These are phyloP conservation scores for Pseudopodoces humilis DNA, from an alignment of 2,113 vertebrate genomes.

Conservation along the genomic window DNA sequence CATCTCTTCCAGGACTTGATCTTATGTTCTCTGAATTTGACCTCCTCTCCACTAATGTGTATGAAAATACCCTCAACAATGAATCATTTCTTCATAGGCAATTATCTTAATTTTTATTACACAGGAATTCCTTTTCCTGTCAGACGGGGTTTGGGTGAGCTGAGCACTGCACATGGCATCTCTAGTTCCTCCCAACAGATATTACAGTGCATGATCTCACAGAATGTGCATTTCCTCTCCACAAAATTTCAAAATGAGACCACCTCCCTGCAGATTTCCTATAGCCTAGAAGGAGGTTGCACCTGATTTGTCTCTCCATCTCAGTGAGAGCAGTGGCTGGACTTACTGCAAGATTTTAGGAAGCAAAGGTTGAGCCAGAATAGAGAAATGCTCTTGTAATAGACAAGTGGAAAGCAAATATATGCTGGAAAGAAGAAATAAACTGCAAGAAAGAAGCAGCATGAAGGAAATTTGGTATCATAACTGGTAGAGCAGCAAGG, in stretches of 20 bases:
- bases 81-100: constrained; percentile 9
- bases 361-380: background rate
- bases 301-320: background rate
- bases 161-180: background rate
- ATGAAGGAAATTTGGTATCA: background rate
- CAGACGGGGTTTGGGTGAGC: background rate
- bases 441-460: background rate
- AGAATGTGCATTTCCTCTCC: constrained; percentile 38
- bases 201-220: constrained; percentile 23
- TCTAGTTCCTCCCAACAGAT: constrained; percentile 20
- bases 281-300: background rate
- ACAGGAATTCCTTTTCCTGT: constrained; percentile 70
- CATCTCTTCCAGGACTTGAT: background rate
- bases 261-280: background rate
- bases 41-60: constrained; percentile 4
- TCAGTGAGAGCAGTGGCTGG: background rate
- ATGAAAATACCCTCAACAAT: constrained; percentile 33
- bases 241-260: background rate
- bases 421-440: background rate
- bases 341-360: background rate
- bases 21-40: constrained; percentile 46
- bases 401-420: background rate
- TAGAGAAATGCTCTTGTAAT: background rate
- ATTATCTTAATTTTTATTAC: constrained; percentile 68
- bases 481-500: background rate